Conservation (phyloP, 92 coral and sea anemone genomes). For the Parazoanthus darwini region DNA sequence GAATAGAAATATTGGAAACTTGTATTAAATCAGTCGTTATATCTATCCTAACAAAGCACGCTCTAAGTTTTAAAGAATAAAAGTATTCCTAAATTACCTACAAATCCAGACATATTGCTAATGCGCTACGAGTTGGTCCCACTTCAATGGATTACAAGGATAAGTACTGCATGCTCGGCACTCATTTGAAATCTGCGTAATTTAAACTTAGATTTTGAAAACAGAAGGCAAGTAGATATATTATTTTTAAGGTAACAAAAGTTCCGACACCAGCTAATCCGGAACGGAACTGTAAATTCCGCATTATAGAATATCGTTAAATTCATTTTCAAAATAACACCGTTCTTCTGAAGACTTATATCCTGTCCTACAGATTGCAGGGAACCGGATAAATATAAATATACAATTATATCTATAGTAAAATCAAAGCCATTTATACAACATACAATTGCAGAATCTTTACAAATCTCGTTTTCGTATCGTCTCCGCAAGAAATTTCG, state of each 20-base stretch:
- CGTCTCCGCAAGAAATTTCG: conserved; percentile 3
- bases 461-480: conserved; percentile 12
- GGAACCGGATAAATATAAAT: conserved; percentile 42
- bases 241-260: background rate
- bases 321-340: conserved; percentile 40
- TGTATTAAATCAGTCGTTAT: background rate
- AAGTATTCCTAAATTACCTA: background rate
- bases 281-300: conserved; percentile 14
- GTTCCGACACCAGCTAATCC: background rate
- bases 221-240: background rate
- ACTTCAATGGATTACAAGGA: background rate
- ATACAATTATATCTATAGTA: conserved; percentile 35
- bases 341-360: conserved; percentile 17
- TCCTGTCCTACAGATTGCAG: conserved; percentile 5
- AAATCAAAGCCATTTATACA: conserved; percentile 41
- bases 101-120: background rate
- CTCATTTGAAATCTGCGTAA: conserved; percentile 17
- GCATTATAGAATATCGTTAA: conserved; percentile 25
- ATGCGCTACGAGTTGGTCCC: background rate
- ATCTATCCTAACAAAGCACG: background rate
- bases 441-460: conserved; percentile 39
- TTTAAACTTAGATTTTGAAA: background rate
- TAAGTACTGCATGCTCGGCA: background rate
- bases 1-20: background rate
- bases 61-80: no score